Evolutionary conservation across 2,888 invertebrate species (phyloP).

Genomic region (Meiosimyza platycephala): DNA sequence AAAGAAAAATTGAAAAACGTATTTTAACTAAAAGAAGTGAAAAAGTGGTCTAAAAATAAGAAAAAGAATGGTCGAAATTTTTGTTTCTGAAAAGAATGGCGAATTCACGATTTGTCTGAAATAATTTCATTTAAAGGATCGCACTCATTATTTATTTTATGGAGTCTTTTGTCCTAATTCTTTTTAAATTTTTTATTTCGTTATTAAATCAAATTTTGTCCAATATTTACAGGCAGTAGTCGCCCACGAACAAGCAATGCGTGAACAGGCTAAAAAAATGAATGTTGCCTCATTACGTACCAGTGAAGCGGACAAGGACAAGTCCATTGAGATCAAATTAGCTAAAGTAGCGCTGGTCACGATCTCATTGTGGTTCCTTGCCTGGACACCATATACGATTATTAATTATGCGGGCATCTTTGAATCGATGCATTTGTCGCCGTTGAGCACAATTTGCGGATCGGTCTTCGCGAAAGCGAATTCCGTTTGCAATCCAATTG

Average conservation of each 20-base stretch:
- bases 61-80: no score
- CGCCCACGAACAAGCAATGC: constrained; percentile 71
- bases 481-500: constrained; percentile 72
- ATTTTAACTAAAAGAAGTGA: no score
- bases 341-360: constrained; percentile 74
- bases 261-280: constrained; percentile 75
- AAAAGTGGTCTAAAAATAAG: no score
- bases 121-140: no score
- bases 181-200: not conserved
- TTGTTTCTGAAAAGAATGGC: no score
- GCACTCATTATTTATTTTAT: no score
- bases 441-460: constrained; percentile 70
- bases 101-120: no score
- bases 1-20: no score
- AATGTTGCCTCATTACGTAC: constrained; percentile 72
- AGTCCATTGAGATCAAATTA: constrained; percentile 71
- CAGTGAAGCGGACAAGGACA: constrained; percentile 68
- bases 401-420: constrained; percentile 71
- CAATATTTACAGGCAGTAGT: constrained; percentile 44
- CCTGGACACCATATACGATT: constrained; percentile 75
- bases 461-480: constrained; percentile 74
- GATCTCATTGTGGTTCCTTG: constrained; percentile 74
- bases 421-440: constrained; percentile 68
- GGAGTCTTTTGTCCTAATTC: not conserved
- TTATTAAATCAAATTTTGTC: not conserved